These are phyloP conservation scores for Drosophila aldrichi DNA, from an alignment of 2,888 invertebrate genomes.

Conservation along the genomic window DNA sequence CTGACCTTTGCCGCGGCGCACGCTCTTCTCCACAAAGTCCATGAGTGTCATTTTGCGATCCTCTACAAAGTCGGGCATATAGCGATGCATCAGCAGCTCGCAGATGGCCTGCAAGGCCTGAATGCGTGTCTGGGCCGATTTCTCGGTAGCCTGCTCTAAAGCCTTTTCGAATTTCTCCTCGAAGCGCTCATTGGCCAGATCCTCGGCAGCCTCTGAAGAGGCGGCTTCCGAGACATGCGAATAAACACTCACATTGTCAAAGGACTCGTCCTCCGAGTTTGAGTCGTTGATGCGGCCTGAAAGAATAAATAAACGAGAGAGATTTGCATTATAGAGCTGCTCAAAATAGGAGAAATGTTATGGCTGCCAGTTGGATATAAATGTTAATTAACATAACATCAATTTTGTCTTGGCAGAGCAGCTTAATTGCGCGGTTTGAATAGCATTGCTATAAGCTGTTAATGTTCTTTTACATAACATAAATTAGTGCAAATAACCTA, in stretches of 20 bases:
- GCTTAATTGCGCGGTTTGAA: too few species aligned
- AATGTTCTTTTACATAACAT: background rate
- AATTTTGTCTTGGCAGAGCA: background rate
- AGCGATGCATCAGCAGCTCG: constrained; percentile 91
- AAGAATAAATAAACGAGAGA: background rate
- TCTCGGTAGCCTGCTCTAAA: constrained; percentile 95
- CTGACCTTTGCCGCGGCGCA: constrained; percentile 93
- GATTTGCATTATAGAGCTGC: background rate
- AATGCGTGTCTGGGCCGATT: constrained; percentile 93
- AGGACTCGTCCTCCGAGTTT: constrained; percentile 92
- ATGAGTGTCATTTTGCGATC: constrained; percentile 92
- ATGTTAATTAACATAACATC: background rate
- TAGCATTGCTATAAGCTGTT: background rate
- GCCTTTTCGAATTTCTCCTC: constrained; percentile 95
- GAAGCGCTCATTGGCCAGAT: constrained; percentile 88
- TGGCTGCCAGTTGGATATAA: background rate
- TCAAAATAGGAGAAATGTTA: background rate
- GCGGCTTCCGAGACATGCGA: constrained; percentile 91
- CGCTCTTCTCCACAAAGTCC: constrained; percentile 92
- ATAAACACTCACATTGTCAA: constrained; percentile 92
- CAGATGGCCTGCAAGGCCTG: constrained; percentile 90
- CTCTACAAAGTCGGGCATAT: constrained; percentile 90
- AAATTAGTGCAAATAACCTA: too few species aligned
- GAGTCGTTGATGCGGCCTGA: constrained; percentile 86
- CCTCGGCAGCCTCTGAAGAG: constrained; percentile 87